Evolutionary conservation across 1,140 invertebrate species (phyloP).

Genomic region (Lasioglossum albipes): DNA sequence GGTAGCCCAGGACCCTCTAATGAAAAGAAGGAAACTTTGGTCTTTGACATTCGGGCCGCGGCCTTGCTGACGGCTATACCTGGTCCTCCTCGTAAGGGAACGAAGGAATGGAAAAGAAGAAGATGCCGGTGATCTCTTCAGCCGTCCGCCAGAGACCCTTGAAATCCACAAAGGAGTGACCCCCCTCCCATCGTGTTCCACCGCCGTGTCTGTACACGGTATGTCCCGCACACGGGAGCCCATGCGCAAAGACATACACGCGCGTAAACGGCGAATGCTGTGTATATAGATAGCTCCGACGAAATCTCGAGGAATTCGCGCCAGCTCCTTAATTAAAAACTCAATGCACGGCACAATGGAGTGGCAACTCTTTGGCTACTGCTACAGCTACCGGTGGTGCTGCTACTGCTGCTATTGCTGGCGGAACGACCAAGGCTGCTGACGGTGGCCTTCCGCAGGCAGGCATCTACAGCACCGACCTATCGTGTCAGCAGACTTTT

Average conservation of each 20-base stretch:
- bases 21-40: constrained; percentile 74
- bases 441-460: constrained; percentile 16
- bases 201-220: constrained; percentile 8
- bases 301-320: constrained; percentile 65
- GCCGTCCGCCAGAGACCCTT: constrained; percentile 55
- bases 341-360: constrained; percentile 70
- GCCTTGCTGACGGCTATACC: constrained; percentile 55
- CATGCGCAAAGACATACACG: constrained; percentile 12
- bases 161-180: constrained; percentile 57
- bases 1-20: constrained; percentile 61
- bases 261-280: background rate
- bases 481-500: constrained; percentile 28
- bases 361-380: constrained; percentile 71
- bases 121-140: constrained; percentile 39
- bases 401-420: constrained; percentile 24
- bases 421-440: constrained; percentile 17
- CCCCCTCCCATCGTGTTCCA: constrained; percentile 7
- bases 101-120: constrained; percentile 44
- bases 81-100: constrained; percentile 54
- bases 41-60: constrained; percentile 69
- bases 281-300: constrained; percentile 17
- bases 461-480: constrained; percentile 53
- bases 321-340: constrained; percentile 72
- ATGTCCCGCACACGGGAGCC: background rate
- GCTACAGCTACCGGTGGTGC: constrained; percentile 27